Percentiles rank a stretch among this genome's conserved stretches.
Conservation (phyloP, 2,888 invertebrate species). For the Dryadula phaetusa region DNA sequence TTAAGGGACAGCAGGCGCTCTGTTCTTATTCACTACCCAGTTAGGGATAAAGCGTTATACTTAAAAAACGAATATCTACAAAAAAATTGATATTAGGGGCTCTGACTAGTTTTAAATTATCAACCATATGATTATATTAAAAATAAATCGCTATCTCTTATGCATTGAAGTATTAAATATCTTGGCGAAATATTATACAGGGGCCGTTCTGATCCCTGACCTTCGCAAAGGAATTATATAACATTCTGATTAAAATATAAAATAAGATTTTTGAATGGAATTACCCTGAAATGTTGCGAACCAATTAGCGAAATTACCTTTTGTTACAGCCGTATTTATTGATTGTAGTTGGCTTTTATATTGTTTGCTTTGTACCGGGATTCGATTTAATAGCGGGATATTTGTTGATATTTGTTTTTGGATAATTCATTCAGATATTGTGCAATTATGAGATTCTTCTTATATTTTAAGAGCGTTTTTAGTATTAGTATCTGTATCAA, state of each 20-base stretch:
- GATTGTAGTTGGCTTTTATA: background rate
- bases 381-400: too few species aligned
- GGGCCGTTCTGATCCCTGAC: conserved; percentile 52
- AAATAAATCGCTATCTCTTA: conserved; percentile 22
- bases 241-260: conserved; percentile 34
- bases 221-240: conserved; percentile 51
- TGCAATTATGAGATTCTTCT: too few species aligned
- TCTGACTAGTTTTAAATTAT: too few species aligned
- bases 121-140: background rate
- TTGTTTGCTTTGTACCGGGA: background rate
- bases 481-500: too few species aligned
- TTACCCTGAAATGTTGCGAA: conserved; percentile 23
- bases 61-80: too few species aligned
- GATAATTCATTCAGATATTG: too few species aligned
- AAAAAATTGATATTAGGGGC: too few species aligned
- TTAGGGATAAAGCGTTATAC: too few species aligned
- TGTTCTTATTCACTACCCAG: too few species aligned
- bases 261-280: conserved; percentile 24
- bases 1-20: too few species aligned
- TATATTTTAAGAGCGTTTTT: too few species aligned
- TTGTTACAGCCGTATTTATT: conserved; percentile 16
- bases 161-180: conserved; percentile 7
- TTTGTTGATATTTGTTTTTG: too few species aligned
- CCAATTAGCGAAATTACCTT: conserved; percentile 37
- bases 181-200: conserved; percentile 38